Percentiles rank a stretch among this genome's conserved stretches.
These are phyloP conservation scores for Pseudochirops corinnae DNA, from an alignment of 2,797 vertebrate species.

Conservation along the genomic window DNA sequence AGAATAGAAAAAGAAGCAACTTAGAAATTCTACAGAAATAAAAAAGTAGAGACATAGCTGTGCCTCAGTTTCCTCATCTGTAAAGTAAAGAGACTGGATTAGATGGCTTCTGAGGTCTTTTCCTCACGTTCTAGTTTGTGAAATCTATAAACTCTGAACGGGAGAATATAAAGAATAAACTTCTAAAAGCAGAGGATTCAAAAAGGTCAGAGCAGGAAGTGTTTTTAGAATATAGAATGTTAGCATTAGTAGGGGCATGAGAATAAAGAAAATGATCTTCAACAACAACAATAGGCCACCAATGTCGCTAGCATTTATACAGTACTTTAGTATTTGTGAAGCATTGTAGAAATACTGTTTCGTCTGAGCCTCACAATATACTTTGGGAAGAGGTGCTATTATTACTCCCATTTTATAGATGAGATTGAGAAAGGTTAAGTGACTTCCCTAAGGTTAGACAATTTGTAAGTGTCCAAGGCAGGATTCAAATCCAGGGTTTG, in stretches of 20 bases:
- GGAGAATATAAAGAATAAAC: background rate
- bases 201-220: accelerated
- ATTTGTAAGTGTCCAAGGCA: background rate
- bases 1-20: background rate
- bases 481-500: background rate
- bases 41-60: background rate
- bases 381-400: background rate
- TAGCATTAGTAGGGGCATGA: background rate
- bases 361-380: background rate
- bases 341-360: background rate
- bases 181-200: background rate
- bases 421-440: background rate
- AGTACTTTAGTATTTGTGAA: background rate
- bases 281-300: background rate
- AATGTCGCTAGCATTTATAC: background rate
- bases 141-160: background rate
- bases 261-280: background rate
- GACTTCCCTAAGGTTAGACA: too few species aligned
- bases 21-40: background rate
- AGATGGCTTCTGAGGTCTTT: background rate
- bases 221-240: background rate
- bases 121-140: background rate
- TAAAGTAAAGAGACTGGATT: background rate
- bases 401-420: background rate
- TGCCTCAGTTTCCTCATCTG: background rate